phyloP scores from a whole-genome alignment of 2,888 invertebrate species.

The Cyclophora albipunctata region DNA sequence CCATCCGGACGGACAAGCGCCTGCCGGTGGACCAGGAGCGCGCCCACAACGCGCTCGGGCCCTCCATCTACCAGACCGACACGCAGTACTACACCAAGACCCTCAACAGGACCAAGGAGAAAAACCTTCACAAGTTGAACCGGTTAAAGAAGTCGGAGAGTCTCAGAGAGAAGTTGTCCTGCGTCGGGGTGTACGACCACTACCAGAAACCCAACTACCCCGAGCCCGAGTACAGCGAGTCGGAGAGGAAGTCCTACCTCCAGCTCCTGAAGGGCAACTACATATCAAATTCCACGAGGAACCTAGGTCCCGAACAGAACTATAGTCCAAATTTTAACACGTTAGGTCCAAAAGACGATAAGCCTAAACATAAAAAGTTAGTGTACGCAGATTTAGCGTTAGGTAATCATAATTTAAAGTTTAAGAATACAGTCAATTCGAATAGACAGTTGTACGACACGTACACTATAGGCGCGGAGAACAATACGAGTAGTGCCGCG shows the following conservation, averaged over 20 bases:
- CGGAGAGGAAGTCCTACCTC: constrained; percentile 62
- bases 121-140: constrained; percentile 61
- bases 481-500: constrained; percentile 43
- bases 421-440: constrained; percentile 75
- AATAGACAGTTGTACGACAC: constrained; percentile 73
- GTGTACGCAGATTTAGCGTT: constrained; percentile 72
- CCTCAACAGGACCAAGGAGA: constrained; percentile 64
- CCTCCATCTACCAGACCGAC: constrained; percentile 64
- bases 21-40: constrained; percentile 63
- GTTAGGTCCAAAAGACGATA: constrained; percentile 57
- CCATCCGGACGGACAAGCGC: constrained; percentile 77
- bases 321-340: constrained; percentile 52
- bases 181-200: constrained; percentile 67
- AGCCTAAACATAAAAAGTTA: constrained; percentile 68
- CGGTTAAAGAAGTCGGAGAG: constrained; percentile 70
- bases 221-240: constrained; percentile 61
- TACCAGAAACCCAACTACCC: constrained; percentile 68
- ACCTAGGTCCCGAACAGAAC: constrained; percentile 52
- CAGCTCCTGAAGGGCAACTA: constrained; percentile 66
- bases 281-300: constrained; percentile 69
- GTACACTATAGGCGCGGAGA: constrained; percentile 63
- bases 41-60: constrained; percentile 64
- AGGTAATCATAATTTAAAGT: constrained; percentile 74
- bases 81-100: constrained; percentile 67
- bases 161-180: constrained; percentile 65